These are phyloP conservation scores for Orthonyx spaldingii DNA, from an alignment of 2,113 vertebrate genomes.

Conservation along the genomic window DNA sequence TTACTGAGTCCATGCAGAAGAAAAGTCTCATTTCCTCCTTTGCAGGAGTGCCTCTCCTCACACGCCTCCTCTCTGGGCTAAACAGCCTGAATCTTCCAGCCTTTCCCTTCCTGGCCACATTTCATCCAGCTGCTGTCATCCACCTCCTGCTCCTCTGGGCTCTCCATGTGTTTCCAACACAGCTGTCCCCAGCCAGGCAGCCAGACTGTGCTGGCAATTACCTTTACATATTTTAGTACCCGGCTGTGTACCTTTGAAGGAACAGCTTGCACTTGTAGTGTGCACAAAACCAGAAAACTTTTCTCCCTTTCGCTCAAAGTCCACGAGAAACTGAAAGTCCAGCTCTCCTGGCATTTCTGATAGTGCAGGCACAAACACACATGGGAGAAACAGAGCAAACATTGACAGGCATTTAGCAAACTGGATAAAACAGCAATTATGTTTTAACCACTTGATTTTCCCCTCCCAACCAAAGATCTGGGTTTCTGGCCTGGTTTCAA, in stretches of 20 bases:
- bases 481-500: not conserved
- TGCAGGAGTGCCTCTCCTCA: not conserved
- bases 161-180: not conserved
- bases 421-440: not conserved
- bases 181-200: not conserved
- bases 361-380: rapidly evolving
- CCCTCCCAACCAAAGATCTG: not conserved
- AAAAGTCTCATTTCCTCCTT: not conserved
- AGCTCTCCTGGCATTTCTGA: not conserved
- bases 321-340: not conserved
- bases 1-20: not conserved
- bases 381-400: not conserved
- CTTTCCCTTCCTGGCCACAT: not conserved
- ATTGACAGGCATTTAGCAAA: not conserved
- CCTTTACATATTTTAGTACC: not conserved
- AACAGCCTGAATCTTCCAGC: not conserved
- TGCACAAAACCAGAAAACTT: not conserved
- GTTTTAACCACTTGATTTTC: not conserved
- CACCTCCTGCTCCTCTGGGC: not conserved
- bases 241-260: not conserved
- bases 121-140: not conserved
- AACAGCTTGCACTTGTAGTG: not conserved
- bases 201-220: not conserved
- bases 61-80: not conserved
- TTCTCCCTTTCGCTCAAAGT: not conserved